Conservation (phyloP, 2,797 vertebrate genomes). For the Prionace glauca region DNA sequence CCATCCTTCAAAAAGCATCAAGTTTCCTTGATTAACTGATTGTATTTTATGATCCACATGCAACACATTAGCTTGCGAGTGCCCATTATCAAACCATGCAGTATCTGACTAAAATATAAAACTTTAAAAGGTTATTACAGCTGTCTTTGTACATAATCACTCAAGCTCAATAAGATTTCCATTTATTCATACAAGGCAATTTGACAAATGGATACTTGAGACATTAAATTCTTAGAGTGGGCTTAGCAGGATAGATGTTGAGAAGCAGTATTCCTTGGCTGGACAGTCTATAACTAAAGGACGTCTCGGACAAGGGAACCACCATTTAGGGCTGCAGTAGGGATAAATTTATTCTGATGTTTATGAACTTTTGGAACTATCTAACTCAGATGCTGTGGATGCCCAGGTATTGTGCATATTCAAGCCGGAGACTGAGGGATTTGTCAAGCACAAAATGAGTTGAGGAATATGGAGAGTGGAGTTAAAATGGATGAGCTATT, state of each 20-base stretch:
- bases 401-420: background rate
- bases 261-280: no score
- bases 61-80: background rate
- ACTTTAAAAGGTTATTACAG: background rate
- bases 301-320: background rate
- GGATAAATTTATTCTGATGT: background rate
- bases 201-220: background rate
- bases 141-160: background rate
- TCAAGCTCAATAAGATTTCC: background rate
- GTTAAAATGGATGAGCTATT: no score
- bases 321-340: background rate
- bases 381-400: background rate
- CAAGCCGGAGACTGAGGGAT: background rate
- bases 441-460: background rate
- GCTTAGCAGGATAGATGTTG: background rate
- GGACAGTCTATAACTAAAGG: background rate
- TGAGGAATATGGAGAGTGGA: background rate
- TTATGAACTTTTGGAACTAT: background rate
- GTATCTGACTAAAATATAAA: no score
- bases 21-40: background rate
- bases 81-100: no score
- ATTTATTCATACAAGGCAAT: background rate
- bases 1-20: background rate
- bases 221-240: background rate
- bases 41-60: background rate